These are phyloP conservation scores for Serranus cabrilla DNA, from an alignment of 2,797 vertebrate genomes.

Conservation along the genomic window DNA sequence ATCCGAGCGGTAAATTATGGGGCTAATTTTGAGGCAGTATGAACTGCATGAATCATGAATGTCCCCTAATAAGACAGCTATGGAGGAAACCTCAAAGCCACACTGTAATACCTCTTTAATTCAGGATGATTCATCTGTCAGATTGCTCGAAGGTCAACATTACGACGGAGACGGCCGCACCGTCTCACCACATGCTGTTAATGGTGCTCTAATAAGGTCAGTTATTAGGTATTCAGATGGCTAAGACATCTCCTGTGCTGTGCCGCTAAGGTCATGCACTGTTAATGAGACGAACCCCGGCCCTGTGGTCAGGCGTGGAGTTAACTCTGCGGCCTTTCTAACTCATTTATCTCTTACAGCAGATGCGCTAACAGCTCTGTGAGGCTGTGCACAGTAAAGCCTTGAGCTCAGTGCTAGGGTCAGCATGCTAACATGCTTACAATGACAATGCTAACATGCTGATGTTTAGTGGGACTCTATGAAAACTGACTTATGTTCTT, in stretches of 20 bases:
- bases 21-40: constrained; percentile 68
- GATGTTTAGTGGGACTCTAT: neutral
- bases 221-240: constrained; percentile 43
- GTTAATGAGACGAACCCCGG: constrained; percentile 57
- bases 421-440: neutral
- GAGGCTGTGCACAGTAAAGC: neutral
- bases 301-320: constrained; percentile 54
- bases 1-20: constrained; percentile 67
- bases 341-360: constrained; percentile 15
- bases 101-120: constrained; percentile 51
- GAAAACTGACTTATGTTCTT: too few relatives aligned
- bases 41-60: constrained; percentile 73
- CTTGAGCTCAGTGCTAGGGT: neutral
- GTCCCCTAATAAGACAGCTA: constrained; percentile 66
- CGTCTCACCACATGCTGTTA: constrained; percentile 62
- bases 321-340: constrained; percentile 23
- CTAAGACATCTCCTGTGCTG: constrained; percentile 53
- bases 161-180: constrained; percentile 29
- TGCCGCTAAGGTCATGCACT: constrained; percentile 53
- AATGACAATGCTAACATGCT: neutral
- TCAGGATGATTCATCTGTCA: constrained; percentile 55
- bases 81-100: constrained; percentile 73
- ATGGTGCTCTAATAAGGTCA: constrained; percentile 59
- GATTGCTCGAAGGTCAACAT: constrained; percentile 50
- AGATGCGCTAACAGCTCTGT: neutral